Evolutionary conservation across 2,888 invertebrate species (phyloP).

Genomic region (Spilosoma lubricipeda): DNA sequence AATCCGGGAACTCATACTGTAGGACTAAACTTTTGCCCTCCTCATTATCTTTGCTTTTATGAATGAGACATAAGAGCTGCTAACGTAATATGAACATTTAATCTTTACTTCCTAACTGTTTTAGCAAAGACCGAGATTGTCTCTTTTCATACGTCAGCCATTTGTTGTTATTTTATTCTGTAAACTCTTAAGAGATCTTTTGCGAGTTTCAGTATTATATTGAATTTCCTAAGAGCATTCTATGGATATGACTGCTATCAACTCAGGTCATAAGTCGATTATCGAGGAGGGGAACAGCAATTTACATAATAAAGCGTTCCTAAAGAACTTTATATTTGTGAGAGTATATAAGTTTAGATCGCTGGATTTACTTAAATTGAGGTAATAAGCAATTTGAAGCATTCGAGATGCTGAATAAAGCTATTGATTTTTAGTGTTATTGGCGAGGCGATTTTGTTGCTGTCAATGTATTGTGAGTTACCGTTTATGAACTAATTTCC

Average conservation of each 20-base stretch:
- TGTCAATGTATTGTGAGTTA: background rate
- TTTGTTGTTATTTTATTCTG: slow-evolving; percentile 8
- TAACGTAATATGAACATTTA: background rate
- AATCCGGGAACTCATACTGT: no score
- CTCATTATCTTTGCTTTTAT: background rate
- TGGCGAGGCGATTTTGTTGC: background rate
- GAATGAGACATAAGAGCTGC: background rate
- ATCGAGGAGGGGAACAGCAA: slow-evolving; percentile 31
- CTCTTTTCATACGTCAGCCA: background rate
- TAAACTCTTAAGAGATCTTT: slow-evolving; percentile 20
- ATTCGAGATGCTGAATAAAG: slow-evolving; percentile 8
- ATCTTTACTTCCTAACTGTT: background rate
- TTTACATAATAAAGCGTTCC: slow-evolving; percentile 36
- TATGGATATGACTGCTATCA: slow-evolving; percentile 35
- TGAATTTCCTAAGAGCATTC: slow-evolving; percentile 29
- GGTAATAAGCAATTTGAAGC: slow-evolving; percentile 20
- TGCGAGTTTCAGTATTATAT: slow-evolving; percentile 26
- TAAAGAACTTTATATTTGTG: slow-evolving; percentile 20
- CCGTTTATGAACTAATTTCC: background rate
- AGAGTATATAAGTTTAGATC: slow-evolving; percentile 21
- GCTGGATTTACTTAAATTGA: slow-evolving; percentile 11
- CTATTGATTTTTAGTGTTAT: background rate
- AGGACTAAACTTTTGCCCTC: background rate
- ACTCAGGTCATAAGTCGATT: slow-evolving; percentile 41
- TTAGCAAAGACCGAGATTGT: background rate